Conservation (phyloP, 2,888 invertebrate species). For the Plagodis pulveraria region DNA sequence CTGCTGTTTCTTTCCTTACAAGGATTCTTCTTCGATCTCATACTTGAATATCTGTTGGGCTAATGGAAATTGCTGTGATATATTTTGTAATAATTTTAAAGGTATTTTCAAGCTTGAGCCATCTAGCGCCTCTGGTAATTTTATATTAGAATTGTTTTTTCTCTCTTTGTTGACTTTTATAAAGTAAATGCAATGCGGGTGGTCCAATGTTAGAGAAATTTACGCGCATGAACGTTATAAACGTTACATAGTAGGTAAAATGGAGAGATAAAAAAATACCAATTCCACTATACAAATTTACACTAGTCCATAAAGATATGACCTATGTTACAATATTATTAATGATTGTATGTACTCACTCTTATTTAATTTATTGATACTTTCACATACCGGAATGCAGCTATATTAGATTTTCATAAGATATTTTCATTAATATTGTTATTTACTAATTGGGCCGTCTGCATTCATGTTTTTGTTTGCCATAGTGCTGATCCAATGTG, state of each 20-base stretch:
- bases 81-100: conserved; percentile 77
- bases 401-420: conserved; percentile 33
- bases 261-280: background rate
- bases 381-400: conserved; percentile 24
- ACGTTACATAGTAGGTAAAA: background rate
- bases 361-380: conserved; percentile 10
- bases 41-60: conserved; percentile 63
- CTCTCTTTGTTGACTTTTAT: conserved; percentile 56
- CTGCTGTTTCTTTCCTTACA: conserved; percentile 39
- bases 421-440: conserved; percentile 24
- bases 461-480: conserved; percentile 61
- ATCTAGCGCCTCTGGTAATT: conserved; percentile 58
- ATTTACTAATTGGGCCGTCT: conserved; percentile 61
- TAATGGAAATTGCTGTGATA: conserved; percentile 81
- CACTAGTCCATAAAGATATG: background rate
- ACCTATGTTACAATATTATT: conserved; percentile 1
- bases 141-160: conserved; percentile 59
- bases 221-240: conserved; percentile 1
- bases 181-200: conserved; percentile 55
- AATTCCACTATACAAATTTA: background rate
- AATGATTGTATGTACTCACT: background rate
- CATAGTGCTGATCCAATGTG: conserved; percentile 69
- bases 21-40: conserved; percentile 42
- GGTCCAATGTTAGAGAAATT: conserved; percentile 58
- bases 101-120: conserved; percentile 60